Evolutionary conservation across 2,113 vertebrate species (phyloP).

Genomic region (Cromileptes altivelis): DNA sequence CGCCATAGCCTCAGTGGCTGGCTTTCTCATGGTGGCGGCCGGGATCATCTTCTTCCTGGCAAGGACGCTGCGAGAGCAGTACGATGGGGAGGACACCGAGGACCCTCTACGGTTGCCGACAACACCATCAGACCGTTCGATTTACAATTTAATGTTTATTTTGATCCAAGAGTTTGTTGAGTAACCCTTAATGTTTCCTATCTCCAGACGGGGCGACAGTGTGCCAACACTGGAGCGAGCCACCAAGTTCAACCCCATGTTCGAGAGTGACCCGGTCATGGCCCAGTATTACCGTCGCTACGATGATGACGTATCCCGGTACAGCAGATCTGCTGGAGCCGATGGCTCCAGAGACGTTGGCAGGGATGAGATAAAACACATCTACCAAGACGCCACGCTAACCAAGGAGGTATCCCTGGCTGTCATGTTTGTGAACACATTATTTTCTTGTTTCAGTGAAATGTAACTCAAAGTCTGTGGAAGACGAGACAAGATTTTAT

Average conservation of each 20-base stretch:
- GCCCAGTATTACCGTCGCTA: constrained; percentile 86
- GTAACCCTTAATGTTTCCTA: not conserved
- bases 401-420: constrained; percentile 85
- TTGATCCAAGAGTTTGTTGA: not conserved
- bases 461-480: not conserved
- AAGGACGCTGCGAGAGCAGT: constrained; percentile 87
- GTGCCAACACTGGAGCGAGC: constrained; percentile 87
- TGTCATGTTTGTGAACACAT: not conserved
- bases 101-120: constrained; percentile 86
- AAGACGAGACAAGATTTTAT: not conserved
- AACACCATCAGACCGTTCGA: not conserved
- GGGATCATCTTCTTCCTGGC: constrained; percentile 90
- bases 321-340: constrained; percentile 78
- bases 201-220: constrained; percentile 84
- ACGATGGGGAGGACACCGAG: constrained; percentile 85
- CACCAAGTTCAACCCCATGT: constrained; percentile 88
- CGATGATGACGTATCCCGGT: constrained; percentile 76
- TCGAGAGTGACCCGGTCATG: constrained; percentile 83
- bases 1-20: constrained; percentile 88
- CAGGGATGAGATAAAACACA: constrained; percentile 88
- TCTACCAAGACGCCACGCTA: constrained; percentile 87
- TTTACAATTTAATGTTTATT: too few species aligned
- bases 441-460: not conserved
- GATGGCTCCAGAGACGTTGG: constrained; percentile 84
- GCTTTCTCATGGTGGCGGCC: constrained; percentile 89